phyloP scores from a whole-genome alignment of 2,113 vertebrate genomes.

The Rhinopomastus cyanomelas region DNA sequence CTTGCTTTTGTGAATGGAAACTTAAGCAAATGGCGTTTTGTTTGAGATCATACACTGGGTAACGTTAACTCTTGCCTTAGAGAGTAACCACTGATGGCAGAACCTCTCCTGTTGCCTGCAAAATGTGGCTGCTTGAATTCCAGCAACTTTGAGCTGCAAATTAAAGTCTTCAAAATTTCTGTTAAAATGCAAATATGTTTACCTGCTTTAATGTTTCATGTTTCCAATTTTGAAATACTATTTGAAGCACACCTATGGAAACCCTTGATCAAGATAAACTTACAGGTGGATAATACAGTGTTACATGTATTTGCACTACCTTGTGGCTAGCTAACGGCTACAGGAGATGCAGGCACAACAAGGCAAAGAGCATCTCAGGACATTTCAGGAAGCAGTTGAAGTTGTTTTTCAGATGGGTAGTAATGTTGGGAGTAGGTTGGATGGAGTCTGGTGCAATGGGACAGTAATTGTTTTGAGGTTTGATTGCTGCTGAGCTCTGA shows the following conservation, averaged over 20 bases:
- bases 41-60: not conserved
- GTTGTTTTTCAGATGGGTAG: not conserved
- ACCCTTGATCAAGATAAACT: not conserved
- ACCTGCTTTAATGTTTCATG: not conserved
- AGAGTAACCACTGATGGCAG: not conserved
- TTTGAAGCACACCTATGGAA: not conserved
- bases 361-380: not conserved
- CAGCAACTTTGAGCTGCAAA: not conserved
- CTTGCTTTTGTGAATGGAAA: slow-evolving; percentile 6
- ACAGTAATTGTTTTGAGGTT: not conserved
- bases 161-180: not conserved
- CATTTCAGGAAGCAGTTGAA: rapidly evolving
- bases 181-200: not conserved
- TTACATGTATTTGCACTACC: not conserved
- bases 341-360: not conserved
- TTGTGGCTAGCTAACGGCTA: not conserved
- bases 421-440: not conserved
- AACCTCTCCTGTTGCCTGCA: not conserved
- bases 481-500: not conserved
- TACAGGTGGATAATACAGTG: not conserved
- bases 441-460: not conserved
- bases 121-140: not conserved
- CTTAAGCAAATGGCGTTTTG: not conserved
- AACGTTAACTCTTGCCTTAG: not conserved
- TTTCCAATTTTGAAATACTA: not conserved